Evolutionary conservation across 2,113 vertebrate genomes (phyloP).

Genomic region (Bothrops jararaca): DNA sequence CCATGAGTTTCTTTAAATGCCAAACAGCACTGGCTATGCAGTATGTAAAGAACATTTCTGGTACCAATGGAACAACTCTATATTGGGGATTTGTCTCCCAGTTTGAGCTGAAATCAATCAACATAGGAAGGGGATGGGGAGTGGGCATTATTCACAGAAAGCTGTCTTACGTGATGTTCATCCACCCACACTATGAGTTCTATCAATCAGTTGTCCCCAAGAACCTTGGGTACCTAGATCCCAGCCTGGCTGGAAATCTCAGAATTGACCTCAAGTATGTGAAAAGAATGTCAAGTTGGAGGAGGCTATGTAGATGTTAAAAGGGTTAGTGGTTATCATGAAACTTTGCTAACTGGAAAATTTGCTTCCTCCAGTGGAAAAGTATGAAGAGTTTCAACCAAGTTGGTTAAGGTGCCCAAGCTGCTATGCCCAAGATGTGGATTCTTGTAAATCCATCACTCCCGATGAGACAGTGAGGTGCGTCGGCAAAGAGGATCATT

Average conservation of each 20-base stretch:
- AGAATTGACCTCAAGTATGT: neutral
- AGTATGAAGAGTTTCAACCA: neutral
- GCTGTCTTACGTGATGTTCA: too few species aligned
- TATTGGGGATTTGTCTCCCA: too few species aligned
- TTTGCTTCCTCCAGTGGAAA: neutral
- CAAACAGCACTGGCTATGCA: too few species aligned
- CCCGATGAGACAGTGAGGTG: neutral
- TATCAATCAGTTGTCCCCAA: too few species aligned
- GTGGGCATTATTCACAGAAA: too few species aligned
- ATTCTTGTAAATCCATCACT: neutral
- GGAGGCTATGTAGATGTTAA: neutral
- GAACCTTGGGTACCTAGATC: neutral
- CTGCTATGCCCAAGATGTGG: neutral
- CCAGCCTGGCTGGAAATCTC: neutral
- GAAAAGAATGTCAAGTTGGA: neutral
- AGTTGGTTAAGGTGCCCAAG: neutral
- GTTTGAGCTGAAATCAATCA: too few species aligned
- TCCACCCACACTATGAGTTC: too few species aligned
- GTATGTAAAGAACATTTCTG: too few species aligned
- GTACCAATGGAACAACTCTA: too few species aligned
- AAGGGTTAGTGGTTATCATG: neutral
- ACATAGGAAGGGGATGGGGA: too few species aligned
- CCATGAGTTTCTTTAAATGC: too few species aligned
- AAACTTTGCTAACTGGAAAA: neutral
- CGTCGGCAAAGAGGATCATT: neutral